phyloP scores from a whole-genome alignment of 2,797 vertebrate genomes.

The Rhynchonycteris naso region DNA sequence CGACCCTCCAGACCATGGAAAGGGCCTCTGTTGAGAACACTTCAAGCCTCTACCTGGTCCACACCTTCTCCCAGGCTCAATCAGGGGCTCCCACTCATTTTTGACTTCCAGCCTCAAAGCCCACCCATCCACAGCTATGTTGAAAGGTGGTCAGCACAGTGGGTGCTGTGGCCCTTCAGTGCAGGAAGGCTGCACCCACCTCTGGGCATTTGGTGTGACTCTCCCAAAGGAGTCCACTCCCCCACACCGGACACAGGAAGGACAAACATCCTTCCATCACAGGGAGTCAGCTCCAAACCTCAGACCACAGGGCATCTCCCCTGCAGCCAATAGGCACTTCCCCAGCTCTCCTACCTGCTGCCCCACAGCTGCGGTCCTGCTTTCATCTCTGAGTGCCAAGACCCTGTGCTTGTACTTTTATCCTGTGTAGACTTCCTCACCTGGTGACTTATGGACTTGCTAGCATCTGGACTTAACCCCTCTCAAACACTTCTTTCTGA shows the following conservation, averaged over 20 bases:
- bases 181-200: slow-evolving; percentile 76
- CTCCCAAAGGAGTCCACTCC: slow-evolving; percentile 58
- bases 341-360: not conserved
- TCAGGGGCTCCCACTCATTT: slow-evolving; percentile 35
- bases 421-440: not conserved
- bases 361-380: not conserved
- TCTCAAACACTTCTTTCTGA: not conserved
- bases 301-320: not conserved
- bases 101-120: slow-evolving; percentile 54
- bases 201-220: slow-evolving; percentile 63
- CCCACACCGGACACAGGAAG: slow-evolving; percentile 68
- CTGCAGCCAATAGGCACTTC: not conserved
- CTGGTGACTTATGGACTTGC: not conserved
- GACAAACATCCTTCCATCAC: slow-evolving; percentile 51
- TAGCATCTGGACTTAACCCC: not conserved
- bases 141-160: not conserved
- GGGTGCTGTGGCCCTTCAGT: not conserved
- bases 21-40: slow-evolving; percentile 12
- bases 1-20: not conserved
- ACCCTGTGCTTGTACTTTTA: not conserved
- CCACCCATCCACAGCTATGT: not conserved
- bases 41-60: slow-evolving; percentile 53
- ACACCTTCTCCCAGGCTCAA: not conserved
- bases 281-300: slow-evolving; percentile 49
- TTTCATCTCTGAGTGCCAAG: not conserved